phyloP scores from a whole-genome alignment of 2,113 vertebrate genomes.

The Engystomops pustulosus region DNA sequence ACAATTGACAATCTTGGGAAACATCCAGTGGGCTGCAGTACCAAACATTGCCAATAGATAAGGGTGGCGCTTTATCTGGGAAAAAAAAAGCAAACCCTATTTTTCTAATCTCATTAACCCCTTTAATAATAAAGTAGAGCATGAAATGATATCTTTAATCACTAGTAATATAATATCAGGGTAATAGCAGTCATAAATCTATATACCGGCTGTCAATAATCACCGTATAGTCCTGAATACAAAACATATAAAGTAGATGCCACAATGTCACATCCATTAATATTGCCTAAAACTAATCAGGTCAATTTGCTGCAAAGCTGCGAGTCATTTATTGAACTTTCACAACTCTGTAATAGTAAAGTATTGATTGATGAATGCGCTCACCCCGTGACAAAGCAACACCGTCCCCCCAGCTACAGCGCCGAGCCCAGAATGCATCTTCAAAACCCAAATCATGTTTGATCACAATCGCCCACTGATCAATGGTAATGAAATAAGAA shows the following conservation, averaged over 20 bases:
- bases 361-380: background rate
- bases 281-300: conserved; percentile 17
- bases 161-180: background rate
- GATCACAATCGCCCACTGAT: conserved; percentile 3
- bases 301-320: background rate
- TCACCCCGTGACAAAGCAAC: background rate
- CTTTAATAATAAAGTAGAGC: background rate
- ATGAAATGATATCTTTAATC: background rate
- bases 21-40: no score
- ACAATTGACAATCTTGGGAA: no score
- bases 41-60: no score
- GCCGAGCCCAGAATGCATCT: background rate
- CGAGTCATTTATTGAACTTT: conserved; percentile 27
- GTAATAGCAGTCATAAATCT: background rate
- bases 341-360: background rate
- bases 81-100: no score
- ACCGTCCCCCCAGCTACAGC: background rate
- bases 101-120: no score
- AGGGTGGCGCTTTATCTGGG: no score
- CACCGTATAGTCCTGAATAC: background rate
- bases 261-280: conserved; percentile 4
- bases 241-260: conserved; percentile 1
- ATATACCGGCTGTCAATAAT: background rate
- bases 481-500: conserved; percentile 6
- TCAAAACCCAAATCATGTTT: background rate